phyloP scores from a whole-genome alignment of 2,888 invertebrate species.

The Baronia brevicornis region DNA sequence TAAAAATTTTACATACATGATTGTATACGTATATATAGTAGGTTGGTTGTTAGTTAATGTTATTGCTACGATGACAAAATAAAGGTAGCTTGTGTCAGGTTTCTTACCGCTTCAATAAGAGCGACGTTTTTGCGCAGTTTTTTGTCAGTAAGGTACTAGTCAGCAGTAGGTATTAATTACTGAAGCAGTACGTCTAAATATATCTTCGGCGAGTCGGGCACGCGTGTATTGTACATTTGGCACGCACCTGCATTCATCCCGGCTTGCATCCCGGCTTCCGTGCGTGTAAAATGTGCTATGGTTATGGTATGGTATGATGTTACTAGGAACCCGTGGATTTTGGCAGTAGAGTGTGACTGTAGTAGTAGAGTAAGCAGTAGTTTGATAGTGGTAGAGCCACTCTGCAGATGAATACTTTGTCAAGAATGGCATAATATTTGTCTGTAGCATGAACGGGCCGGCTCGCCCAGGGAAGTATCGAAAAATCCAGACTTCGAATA shows the following conservation, averaged over 20 bases:
- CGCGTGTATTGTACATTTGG: slow-evolving; percentile 33
- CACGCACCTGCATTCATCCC: slow-evolving; percentile 29
- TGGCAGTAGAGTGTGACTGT: slow-evolving; percentile 32
- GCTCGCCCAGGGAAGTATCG: too few relatives aligned
- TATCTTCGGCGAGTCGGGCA: slow-evolving; percentile 25
- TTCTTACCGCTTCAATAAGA: slow-evolving; percentile 6
- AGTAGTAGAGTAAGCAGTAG: too few relatives aligned
- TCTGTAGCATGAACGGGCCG: too few relatives aligned
- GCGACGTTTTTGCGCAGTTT: slow-evolving; percentile 9
- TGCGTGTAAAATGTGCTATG: too few relatives aligned
- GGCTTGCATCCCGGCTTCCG: slow-evolving; percentile 24
- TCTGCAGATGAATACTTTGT: too few relatives aligned
- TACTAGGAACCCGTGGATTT: too few relatives aligned
- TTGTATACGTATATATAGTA: too few relatives aligned
- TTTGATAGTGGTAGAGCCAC: too few relatives aligned
- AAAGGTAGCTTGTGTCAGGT: background rate
- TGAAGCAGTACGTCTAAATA: slow-evolving; percentile 13
- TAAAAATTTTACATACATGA: too few relatives aligned
- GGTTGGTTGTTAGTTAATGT: background rate
- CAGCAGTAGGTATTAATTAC: slow-evolving; percentile 5
- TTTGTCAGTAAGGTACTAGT: slow-evolving; percentile 2
- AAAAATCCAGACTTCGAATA: too few relatives aligned
- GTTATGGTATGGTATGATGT: too few relatives aligned
- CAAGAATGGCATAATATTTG: too few relatives aligned
- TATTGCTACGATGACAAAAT: background rate